phyloP scores from a whole-genome alignment of 2,888 invertebrate species.

The Polydrusus cervinus region DNA sequence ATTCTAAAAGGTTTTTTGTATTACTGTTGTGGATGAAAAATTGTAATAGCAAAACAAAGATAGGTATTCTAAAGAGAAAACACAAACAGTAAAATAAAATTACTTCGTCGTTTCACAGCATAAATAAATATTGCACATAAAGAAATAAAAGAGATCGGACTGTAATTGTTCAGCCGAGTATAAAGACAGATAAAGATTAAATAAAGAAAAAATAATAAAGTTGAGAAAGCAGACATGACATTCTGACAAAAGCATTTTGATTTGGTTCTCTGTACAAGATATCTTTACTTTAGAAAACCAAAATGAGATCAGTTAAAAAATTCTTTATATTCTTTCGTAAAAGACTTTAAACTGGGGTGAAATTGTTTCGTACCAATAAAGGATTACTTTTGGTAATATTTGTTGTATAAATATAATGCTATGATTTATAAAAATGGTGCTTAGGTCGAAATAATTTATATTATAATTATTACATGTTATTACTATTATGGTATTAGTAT shows the following conservation, averaged over 20 bases:
- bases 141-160: slow-evolving; percentile 49
- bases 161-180: slow-evolving; percentile 63
- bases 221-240: slow-evolving; percentile 64
- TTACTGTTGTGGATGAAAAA: slow-evolving; percentile 5
- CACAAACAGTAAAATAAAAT: slow-evolving; percentile 18
- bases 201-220: slow-evolving; percentile 66
- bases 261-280: slow-evolving; percentile 61
- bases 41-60: slow-evolving; percentile 11
- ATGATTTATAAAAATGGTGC: too few species aligned
- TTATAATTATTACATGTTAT: too few species aligned
- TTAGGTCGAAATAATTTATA: too few species aligned
- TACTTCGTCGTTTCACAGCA: background rate
- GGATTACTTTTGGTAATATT: too few species aligned
- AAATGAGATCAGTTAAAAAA: slow-evolving; percentile 20
- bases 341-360: background rate
- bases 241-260: slow-evolving; percentile 64
- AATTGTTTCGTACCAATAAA: background rate
- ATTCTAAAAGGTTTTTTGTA: slow-evolving; percentile 12
- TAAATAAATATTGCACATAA: slow-evolving; percentile 42
- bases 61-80: slow-evolving; percentile 6
- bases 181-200: slow-evolving; percentile 69
- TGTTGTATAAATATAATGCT: too few species aligned
- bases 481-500: too few species aligned
- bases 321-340: background rate
- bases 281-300: slow-evolving; percentile 27